phyloP scores from a whole-genome alignment of 2,113 vertebrate genomes.

The Acrocephalus arundinaceus region DNA sequence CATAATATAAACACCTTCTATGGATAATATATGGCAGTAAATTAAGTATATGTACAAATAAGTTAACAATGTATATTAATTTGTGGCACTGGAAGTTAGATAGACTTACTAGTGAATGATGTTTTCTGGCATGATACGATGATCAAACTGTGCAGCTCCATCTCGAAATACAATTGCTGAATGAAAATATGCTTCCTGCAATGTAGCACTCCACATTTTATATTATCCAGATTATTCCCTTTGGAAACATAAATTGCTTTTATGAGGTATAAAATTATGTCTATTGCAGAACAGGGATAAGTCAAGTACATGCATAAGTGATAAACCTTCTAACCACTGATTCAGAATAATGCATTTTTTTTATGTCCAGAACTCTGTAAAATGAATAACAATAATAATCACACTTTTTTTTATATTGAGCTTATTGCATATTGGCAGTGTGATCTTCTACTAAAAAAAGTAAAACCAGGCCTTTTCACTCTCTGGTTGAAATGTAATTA shows the following conservation, averaged over 20 bases:
- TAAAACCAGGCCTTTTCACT: not conserved
- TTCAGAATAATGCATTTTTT: slow-evolving; percentile 71
- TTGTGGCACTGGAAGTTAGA: slow-evolving; percentile 70
- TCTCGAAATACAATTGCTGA: slow-evolving; percentile 79
- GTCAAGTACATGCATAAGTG: slow-evolving; percentile 81
- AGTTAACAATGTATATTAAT: slow-evolving; percentile 78
- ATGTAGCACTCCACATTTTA: slow-evolving; percentile 79
- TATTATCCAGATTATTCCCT: slow-evolving; percentile 83
- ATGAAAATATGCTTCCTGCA: slow-evolving; percentile 81
- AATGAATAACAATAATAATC: slow-evolving; percentile 65
- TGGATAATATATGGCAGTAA: slow-evolving; percentile 58
- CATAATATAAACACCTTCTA: slow-evolving; percentile 38
- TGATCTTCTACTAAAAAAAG: slow-evolving; percentile 42
- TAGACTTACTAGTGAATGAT: slow-evolving; percentile 73
- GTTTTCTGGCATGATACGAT: slow-evolving; percentile 72
- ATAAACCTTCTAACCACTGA: slow-evolving; percentile 81
- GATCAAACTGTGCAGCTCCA: slow-evolving; percentile 76
- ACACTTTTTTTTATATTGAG: slow-evolving; percentile 28
- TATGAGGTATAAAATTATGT: slow-evolving; percentile 88
- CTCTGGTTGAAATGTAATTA: slow-evolving; percentile 39
- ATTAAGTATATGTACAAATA: slow-evolving; percentile 62
- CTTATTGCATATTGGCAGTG: slow-evolving; percentile 28
- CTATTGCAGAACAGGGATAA: slow-evolving; percentile 85
- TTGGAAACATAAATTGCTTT: slow-evolving; percentile 88
- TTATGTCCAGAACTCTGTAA: slow-evolving; percentile 64